These are phyloP conservation scores for Ophioninae sp. DNA, from an alignment of 2,888 invertebrate species.

Conservation along the genomic window DNA sequence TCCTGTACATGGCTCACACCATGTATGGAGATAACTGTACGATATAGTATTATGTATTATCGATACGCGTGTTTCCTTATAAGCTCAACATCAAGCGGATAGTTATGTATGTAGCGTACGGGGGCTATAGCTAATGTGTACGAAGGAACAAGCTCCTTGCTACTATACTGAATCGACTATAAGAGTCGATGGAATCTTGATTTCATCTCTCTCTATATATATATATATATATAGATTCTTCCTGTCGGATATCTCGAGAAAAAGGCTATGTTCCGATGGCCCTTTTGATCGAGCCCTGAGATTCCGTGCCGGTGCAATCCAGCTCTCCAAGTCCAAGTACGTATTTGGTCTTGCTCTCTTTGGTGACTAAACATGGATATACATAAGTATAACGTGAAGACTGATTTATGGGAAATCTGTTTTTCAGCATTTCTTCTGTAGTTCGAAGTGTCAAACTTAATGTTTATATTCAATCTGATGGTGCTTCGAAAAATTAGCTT, in stretches of 20 bases:
- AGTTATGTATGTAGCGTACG: constrained; percentile 5
- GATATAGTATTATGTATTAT: constrained; percentile 45
- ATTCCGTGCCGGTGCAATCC: constrained; percentile 42
- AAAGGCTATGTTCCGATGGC: constrained; percentile 10
- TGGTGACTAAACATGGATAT: neutral
- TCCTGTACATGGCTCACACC: neutral
- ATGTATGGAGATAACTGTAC: constrained; percentile 19
- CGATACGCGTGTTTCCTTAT: constrained; percentile 58
- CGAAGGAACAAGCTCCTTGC: constrained; percentile 37
- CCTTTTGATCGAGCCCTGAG: constrained; percentile 48
- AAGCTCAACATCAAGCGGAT: constrained; percentile 43
- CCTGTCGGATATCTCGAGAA: constrained; percentile 21
- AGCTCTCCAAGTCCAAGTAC: constrained; percentile 23
- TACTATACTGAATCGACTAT: neutral
- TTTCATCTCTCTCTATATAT: neutral
- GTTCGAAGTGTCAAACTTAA: no score
- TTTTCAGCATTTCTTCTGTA: no score
- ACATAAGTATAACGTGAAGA: no score
- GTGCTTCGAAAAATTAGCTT: no score
- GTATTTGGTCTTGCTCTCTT: neutral
- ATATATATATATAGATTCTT: constrained; percentile 47
- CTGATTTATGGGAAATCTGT: no score
- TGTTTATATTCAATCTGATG: no score
- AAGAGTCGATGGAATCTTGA: constrained; percentile 41
- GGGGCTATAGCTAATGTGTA: constrained; percentile 23